Evolutionary conservation across 1,140 invertebrate genomes (phyloP), one percentile per base, ranked within the genome.

Genomic region (Drosophila saltans): DNA sequence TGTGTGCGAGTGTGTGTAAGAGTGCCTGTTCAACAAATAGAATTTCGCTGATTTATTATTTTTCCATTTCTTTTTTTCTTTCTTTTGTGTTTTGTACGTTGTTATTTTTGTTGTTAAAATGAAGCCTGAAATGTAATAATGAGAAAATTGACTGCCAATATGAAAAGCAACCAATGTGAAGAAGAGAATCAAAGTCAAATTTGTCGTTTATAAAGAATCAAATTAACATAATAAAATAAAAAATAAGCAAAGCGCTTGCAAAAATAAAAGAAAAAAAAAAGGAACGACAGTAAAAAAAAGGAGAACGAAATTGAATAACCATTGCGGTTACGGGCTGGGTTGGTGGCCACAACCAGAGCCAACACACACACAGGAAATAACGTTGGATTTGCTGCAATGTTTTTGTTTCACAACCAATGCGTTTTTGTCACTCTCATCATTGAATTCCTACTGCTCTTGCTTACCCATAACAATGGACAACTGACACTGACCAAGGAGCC

Each of bases 331-430:
- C 43, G 57, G 43, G 61, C 61, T 48, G 43, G 43, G 43, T n/a
- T 36, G 33, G 24, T 60, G 24, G 10, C 33, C 33, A 36, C 33
- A 36, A 36, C 33, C 33, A 30, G 33, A 33, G 58, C 57, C 57
- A 75, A 40, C 57, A 24, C 57, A 39, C 11, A 24, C 8, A 52
- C 45, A 52, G 81, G 75, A 75, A 81, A 57, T 57, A 69, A 76
- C 75, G 82, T 66, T 55, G 62, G 83, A 86, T 86, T 30, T 85
- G 45, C 36, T 59, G 83, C 83, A 83, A 88, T 88, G 83, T 89
- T 83, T 88, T 88, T 89, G 84, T 80, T 88, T 89, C 69, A 83
- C 80, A 83, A 89, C 84, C 84, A 69, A 83, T 74, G 80, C 70
- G 66, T 72, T 62, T 80, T 88, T 66, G 77, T 78, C 69, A 88